Conservation (phyloP, 1,140 invertebrate species). For the Meloidogyne exigua region DNA sequence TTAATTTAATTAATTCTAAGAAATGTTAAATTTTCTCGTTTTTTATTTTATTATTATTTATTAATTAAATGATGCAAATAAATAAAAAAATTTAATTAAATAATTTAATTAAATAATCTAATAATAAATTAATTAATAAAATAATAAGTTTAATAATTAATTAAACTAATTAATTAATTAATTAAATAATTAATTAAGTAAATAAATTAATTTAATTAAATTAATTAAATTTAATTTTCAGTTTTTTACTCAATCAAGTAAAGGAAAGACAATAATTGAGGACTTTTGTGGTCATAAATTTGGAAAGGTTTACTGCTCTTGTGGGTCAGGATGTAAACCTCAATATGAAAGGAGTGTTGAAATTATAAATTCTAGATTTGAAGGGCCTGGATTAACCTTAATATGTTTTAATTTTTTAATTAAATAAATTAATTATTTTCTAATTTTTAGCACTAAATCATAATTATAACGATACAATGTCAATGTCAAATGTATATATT, state of each 20-base stretch:
- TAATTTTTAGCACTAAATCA: not conserved
- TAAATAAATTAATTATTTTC: not conserved
- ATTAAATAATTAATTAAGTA: too few relatives aligned
- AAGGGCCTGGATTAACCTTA: not conserved
- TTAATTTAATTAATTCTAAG: too few relatives aligned
- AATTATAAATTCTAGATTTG: not conserved
- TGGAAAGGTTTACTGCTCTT: not conserved
- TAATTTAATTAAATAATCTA: too few relatives aligned
- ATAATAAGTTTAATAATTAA: too few relatives aligned
- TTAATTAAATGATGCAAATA: too few relatives aligned
- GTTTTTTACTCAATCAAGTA: conserved; percentile 7
- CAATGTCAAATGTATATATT: not conserved
- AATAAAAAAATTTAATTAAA: too few relatives aligned
- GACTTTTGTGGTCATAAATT: conserved; percentile 7
- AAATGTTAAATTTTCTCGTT: too few relatives aligned
- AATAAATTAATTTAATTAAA: too few relatives aligned
- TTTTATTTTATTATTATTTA: too few relatives aligned
- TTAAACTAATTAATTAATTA: too few relatives aligned
- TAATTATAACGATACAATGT: not conserved
- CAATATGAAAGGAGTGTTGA: not conserved
- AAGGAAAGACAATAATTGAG: not conserved
- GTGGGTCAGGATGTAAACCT: not conserved
- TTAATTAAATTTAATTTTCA: not conserved
- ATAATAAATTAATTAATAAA: too few relatives aligned
- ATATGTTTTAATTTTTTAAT: not conserved